phyloP scores from a whole-genome alignment of 2,113 vertebrate genomes.

The Zootoca vivipara region DNA sequence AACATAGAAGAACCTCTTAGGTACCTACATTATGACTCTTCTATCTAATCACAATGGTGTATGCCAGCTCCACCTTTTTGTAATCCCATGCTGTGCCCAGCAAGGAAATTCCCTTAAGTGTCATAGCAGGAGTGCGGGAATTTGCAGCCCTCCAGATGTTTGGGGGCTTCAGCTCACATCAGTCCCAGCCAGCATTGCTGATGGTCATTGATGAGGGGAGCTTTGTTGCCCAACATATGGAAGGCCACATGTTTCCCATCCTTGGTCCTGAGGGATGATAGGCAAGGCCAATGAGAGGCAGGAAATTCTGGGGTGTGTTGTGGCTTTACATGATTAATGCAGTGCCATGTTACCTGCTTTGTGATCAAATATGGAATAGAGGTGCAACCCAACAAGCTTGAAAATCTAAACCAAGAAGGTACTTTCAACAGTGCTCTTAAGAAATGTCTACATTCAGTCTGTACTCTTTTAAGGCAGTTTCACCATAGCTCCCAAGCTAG shows the following conservation, averaged over 20 bases:
- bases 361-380: neutral
- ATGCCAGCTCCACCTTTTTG: neutral
- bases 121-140: neutral
- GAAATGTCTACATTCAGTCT: neutral
- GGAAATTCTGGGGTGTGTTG: neutral
- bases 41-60: neutral
- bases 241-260: too few species aligned
- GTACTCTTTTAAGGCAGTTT: neutral
- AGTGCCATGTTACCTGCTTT: too few species aligned
- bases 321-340: neutral
- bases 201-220: neutral
- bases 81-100: neutral
- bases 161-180: too few species aligned
- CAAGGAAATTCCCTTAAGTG: neutral
- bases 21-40: neutral
- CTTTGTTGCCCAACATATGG: neutral
- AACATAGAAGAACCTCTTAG: neutral
- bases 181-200: neutral
- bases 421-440: neutral
- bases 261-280: neutral
- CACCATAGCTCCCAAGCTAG: neutral
- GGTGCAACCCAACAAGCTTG: neutral
- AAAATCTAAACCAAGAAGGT: neutral
- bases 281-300: neutral
- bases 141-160: too few species aligned